Evolutionary conservation across 2,113 vertebrate genomes (phyloP).

Genomic region (Bettongia penicillata): DNA sequence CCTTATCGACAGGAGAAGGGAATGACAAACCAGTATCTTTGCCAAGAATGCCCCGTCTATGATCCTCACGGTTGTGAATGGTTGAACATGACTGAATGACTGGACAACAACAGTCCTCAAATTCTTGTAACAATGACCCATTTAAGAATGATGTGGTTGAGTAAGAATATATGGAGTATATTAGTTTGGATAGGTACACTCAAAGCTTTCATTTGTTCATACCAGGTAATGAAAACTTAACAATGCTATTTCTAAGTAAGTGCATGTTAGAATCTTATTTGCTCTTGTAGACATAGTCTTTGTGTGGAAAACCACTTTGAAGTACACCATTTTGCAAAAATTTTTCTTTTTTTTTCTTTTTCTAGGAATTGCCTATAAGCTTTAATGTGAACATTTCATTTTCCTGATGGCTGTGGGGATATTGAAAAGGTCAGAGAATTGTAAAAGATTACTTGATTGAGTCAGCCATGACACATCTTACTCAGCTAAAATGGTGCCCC

Average conservation of each 20-base stretch:
- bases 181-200: too few species aligned
- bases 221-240: too few species aligned
- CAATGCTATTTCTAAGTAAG: not conserved
- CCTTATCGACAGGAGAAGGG: not conserved
- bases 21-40: not conserved
- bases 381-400: not conserved
- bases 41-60: not conserved
- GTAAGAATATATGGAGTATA: too few species aligned
- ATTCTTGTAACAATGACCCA: not conserved
- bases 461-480: not conserved
- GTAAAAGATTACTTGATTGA: not conserved
- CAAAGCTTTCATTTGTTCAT: too few species aligned
- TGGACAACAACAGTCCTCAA: not conserved
- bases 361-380: not conserved
- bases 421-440: not conserved
- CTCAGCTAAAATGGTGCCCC: not conserved
- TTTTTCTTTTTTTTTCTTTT: not conserved
- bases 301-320: not conserved
- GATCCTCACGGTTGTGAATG: not conserved
- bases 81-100: too few species aligned
- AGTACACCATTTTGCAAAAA: not conserved
- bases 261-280: not conserved
- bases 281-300: not conserved
- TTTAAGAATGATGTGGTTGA: not conserved
- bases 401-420: not conserved